Base-by-base conservation (phyloP, 1,140 invertebrate species). In the Micrasema minimum region DNA sequence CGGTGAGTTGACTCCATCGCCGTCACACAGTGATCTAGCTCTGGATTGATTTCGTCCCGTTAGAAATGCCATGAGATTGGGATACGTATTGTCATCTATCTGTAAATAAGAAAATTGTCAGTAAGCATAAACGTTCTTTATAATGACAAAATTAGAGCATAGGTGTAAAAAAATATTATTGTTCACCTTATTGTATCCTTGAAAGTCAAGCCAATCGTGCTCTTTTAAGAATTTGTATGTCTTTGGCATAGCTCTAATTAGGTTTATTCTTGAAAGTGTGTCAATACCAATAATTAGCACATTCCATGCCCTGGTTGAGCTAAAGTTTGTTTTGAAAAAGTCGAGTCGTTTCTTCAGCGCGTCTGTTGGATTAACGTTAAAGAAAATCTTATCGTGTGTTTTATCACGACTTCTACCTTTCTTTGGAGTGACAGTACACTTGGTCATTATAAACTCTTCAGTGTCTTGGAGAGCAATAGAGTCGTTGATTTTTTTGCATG, bases 221-320 rank as follows among this genome's bases (percentile, higher is more conserved):
- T 87, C 81, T 37, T 86, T 85, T 9, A 96, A 79, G 78, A 89
- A 90, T 38, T 83, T 77, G 2, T 87, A 81, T 0, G 93, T 94
- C 76, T 87, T 86, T 10, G 92, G 92, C 90, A 96, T 90, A 23
- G 90, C 89, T 23, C 92, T 86, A 22, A 88, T 86, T 31, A 93
- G 87, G 81, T 95, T 93, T 0, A 91, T 85, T 48, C 92, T 85
- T 0, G 93, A 96, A 35, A 95, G 89, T 23, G 91, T 93, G 77
- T 96, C 93, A 53, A 95, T 89, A 9, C 93, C 94, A 7, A 96
- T 77, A 68, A 94, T 81, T 0, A 95, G 80, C 12, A 96, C 86
- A 78, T 88, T 91, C 72, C 88, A 80, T 61, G 72, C 46, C 26
- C 72, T 64, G 46, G 77, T 74, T 37, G 78, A 64, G 59, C 55